phyloP scores from a whole-genome alignment of 2,888 invertebrate species.

The Ichneumon xanthorius region DNA sequence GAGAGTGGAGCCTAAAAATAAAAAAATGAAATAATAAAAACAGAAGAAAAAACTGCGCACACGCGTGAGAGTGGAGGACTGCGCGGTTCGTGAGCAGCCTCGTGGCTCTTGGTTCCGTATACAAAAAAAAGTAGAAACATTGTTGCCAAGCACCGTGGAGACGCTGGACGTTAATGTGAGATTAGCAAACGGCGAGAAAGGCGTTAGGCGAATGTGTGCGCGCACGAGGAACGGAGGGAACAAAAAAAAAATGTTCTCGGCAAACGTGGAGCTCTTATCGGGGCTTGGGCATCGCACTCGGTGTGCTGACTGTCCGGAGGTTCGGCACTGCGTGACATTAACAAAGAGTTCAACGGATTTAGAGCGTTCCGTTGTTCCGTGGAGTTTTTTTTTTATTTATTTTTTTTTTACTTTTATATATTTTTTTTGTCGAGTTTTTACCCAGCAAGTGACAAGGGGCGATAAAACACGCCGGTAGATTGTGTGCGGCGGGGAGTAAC shows the following conservation, averaged over 20 bases:
- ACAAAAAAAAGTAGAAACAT: neutral
- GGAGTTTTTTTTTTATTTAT: neutral
- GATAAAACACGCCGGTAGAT: neutral
- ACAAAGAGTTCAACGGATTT: constrained; percentile 5
- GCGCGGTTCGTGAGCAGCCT: neutral
- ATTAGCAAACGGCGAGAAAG: constrained; percentile 37
- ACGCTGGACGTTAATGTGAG: neutral
- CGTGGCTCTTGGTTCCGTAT: neutral
- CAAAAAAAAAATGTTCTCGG: constrained; percentile 17
- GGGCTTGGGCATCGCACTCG: neutral
- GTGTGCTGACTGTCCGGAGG: constrained; percentile 11
- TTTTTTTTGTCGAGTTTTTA: neutral
- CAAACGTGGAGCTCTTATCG: constrained; percentile 18
- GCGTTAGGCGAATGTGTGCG: neutral
- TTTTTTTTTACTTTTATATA: neutral
- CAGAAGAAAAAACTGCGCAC: neutral
- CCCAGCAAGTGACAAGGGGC: neutral
- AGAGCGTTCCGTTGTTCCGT: neutral
- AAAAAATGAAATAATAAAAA: neutral
- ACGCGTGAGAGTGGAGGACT: constrained; percentile 1
- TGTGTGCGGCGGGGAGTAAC: neutral
- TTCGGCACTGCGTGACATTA: constrained; percentile 30
- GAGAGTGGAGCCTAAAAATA: neutral
- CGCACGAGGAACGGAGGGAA: constrained; percentile 9
- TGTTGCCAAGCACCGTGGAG: neutral